Base-by-base conservation (phyloP, 2,113 vertebrate species). In the Apodemus speciosus region DNA sequence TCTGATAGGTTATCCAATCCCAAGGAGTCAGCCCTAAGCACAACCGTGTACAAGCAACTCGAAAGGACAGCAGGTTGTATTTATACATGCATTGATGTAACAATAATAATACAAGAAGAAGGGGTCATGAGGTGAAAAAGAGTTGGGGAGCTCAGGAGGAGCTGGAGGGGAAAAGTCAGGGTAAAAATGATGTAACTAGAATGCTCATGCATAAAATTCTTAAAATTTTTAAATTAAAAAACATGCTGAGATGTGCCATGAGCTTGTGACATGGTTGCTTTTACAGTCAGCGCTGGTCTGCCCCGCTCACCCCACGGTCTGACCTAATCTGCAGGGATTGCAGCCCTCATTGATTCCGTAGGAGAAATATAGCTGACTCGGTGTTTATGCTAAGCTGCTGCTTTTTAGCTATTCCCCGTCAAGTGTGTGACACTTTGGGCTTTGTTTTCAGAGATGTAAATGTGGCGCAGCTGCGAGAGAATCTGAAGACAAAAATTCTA, bases 401-500 rank as follows among this genome's bases (percentile, higher is more conserved):
- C 80, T 95, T 93, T 89, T 90, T 84, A 79, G 85, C 27, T 80
- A 58, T 81, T 92, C 86, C 66, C 76, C 0, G 0, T 80, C 62
- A 46, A 96, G 94, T 38, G 30, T 38, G 35, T 84, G 86, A 84
- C 85, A 75, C 46, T 35, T 11, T 25, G 23, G 62, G 32, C 89
- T 89, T 94, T 92, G 79, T 69, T 90, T 72, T 72, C 43, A 49
- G n/a, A 75, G 87, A 91, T 32, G 11, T 32, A 89, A 68, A 87
- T 80, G 53, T 75, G 53, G 56, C 13, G 60, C 69, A 92, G 80
- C 91, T 91, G 91, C 81, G 83, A 16, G 73, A 30, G 91, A 89
- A 80, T 5, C 89, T 40, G 71, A 96, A 76, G 58, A 87, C 80
- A 90, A 79, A 90, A 76, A 68, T 40, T 92, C 86, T 71, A 89